Evolutionary conservation across 2,797 vertebrate species (phyloP).

Genomic region (Scyliorhinus canicula): DNA sequence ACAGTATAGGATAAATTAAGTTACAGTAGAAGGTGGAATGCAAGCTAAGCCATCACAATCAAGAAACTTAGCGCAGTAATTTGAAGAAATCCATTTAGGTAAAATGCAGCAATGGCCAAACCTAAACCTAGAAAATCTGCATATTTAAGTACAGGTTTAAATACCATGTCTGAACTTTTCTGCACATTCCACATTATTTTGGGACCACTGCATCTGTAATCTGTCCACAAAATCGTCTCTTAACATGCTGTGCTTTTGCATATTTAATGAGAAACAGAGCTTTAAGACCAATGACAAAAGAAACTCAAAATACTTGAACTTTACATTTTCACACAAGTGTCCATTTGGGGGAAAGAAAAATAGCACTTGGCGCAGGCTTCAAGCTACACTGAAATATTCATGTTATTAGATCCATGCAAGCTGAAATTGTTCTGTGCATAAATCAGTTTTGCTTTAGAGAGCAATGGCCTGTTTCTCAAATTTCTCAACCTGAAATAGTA

Average conservation of each 20-base stretch:
- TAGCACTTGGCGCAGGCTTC: neutral
- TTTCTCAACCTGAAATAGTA: neutral
- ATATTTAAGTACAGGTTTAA: neutral
- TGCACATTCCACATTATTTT: neutral
- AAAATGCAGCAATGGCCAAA: neutral
- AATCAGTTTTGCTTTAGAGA: neutral
- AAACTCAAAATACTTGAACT: constrained; percentile 18
- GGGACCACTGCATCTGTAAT: neutral
- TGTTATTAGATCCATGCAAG: neutral
- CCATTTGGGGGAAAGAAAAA: neutral
- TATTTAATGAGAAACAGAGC: neutral
- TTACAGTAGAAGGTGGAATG: neutral
- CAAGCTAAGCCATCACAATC: neutral
- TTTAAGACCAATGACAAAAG: neutral
- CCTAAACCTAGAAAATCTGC: neutral
- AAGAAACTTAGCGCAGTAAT: neutral
- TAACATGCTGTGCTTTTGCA: neutral
- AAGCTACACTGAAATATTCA: neutral
- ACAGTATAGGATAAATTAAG: neutral
- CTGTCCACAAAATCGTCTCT: no score
- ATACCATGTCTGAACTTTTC: neutral
- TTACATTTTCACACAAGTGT: neutral
- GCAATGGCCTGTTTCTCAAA: neutral
- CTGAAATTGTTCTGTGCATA: neutral
- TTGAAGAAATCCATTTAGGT: neutral